Conservation (phyloP, 2,888 invertebrate species). For the Pristionchus mayeri region DNA sequence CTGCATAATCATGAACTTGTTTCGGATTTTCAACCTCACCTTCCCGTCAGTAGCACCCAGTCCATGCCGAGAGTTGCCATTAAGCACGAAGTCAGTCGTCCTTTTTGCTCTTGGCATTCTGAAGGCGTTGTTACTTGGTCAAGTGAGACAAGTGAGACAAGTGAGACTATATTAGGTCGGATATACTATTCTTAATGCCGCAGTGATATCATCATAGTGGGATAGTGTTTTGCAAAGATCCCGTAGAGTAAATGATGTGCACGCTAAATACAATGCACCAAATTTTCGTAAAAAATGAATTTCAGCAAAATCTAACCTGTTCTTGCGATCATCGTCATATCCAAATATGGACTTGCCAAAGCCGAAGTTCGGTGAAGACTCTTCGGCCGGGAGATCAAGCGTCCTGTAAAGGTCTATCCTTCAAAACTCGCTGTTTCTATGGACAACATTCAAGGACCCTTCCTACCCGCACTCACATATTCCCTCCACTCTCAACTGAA, state of each 20-base stretch:
- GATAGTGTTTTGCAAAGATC: too few relatives aligned
- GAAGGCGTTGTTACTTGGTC: too few relatives aligned
- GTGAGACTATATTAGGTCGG: too few relatives aligned
- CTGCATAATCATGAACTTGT: neutral
- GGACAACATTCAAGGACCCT: neutral
- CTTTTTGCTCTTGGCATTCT: neutral
- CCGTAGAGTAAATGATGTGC: too few relatives aligned
- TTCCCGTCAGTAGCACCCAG: conserved; percentile 4
- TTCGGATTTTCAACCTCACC: neutral
- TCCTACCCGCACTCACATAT: neutral
- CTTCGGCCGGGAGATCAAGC: neutral
- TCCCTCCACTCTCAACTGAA: too few relatives aligned
- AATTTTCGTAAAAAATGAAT: too few relatives aligned
- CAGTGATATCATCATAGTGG: too few relatives aligned
- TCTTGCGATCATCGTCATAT: neutral
- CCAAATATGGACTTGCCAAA: neutral
- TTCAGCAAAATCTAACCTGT: too few relatives aligned
- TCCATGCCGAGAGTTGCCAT: neutral
- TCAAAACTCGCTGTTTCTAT: neutral
- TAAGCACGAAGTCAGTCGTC: neutral
- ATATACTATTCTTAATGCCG: too few relatives aligned
- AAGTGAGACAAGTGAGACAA: too few relatives aligned
- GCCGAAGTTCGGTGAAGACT: neutral
- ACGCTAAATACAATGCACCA: too few relatives aligned
- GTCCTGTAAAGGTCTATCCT: neutral